Conservation (phyloP, 1,140 invertebrate species). For the Scaptomyza graminum region DNA sequence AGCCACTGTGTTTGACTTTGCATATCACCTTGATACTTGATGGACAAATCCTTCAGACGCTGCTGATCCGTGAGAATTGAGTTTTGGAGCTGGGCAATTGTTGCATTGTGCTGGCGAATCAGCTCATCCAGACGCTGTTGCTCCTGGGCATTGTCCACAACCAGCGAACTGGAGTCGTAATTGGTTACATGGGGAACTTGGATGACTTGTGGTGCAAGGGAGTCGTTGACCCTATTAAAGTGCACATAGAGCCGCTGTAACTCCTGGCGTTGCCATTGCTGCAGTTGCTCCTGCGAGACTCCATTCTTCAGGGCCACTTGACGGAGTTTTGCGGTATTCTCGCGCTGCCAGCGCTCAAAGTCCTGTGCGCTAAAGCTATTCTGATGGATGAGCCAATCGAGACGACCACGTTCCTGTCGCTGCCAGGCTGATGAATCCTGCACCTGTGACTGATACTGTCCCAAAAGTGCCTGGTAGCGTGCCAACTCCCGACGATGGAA, state of each 20-base stretch:
- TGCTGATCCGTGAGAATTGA: conserved; percentile 72
- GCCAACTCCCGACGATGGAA: conserved; percentile 75
- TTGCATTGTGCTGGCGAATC: conserved; percentile 73
- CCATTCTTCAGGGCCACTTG: conserved; percentile 58
- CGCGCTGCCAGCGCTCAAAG: conserved; percentile 74
- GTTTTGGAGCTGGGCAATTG: conserved; percentile 68
- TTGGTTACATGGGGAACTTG: conserved; percentile 20
- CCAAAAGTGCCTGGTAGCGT: conserved; percentile 58
- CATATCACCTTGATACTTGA: conserved; percentile 77
- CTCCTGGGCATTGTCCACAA: conserved; percentile 58
- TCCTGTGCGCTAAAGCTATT: conserved; percentile 66
- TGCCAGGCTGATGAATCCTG: conserved; percentile 66
- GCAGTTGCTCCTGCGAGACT: conserved; percentile 56
- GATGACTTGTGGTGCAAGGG: conserved; percentile 43
- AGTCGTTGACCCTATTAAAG: conserved; percentile 69
- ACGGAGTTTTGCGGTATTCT: conserved; percentile 60
- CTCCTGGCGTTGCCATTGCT: conserved; percentile 73
- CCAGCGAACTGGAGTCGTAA: conserved; percentile 40
- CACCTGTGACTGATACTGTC: conserved; percentile 65
- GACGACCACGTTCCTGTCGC: conserved; percentile 63
- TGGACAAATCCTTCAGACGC: conserved; percentile 65
- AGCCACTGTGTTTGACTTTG: conserved; percentile 78
- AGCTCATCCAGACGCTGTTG: conserved; percentile 68
- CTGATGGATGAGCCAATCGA: conserved; percentile 78
- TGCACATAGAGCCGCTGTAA: conserved; percentile 59